phyloP scores from a whole-genome alignment of 2,113 vertebrate genomes.

The Arizona elegans region DNA sequence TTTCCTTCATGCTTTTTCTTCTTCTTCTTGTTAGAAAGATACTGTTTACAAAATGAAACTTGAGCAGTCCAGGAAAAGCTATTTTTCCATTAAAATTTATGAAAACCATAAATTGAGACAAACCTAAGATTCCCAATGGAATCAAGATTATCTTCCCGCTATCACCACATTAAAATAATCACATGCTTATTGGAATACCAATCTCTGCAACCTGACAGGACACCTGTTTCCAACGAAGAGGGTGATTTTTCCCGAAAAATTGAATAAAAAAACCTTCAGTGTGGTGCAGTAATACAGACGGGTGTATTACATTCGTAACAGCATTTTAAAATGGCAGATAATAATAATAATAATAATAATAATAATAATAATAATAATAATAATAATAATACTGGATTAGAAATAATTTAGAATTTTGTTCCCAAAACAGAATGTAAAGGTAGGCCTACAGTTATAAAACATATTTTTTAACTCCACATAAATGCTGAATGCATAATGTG shows the following conservation, averaged over 20 bases:
- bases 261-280: slow-evolving; percentile 64
- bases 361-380: slow-evolving; percentile 22
- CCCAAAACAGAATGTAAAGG: slow-evolving; percentile 69
- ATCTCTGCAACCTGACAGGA: slow-evolving; percentile 70
- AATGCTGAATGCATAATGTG: slow-evolving; percentile 73
- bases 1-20: slow-evolving; percentile 72
- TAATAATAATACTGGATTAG: slow-evolving; percentile 64
- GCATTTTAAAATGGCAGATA: slow-evolving; percentile 72
- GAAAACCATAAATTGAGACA: slow-evolving; percentile 79
- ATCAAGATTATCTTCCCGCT: slow-evolving; percentile 85
- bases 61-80: slow-evolving; percentile 79
- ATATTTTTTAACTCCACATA: slow-evolving; percentile 69
- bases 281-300: slow-evolving; percentile 71
- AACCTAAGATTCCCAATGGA: slow-evolving; percentile 83
- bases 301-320: slow-evolving; percentile 71
- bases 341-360: not conserved
- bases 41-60: slow-evolving; percentile 82
- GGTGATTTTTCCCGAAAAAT: slow-evolving; percentile 60
- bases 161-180: slow-evolving; percentile 78
- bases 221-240: slow-evolving; percentile 74
- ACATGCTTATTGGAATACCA: slow-evolving; percentile 77
- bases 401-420: slow-evolving; percentile 79
- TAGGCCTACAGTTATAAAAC: slow-evolving; percentile 71
- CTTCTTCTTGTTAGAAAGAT: slow-evolving; percentile 75
- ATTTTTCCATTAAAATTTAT: slow-evolving; percentile 80